Evolutionary conservation across 2,113 vertebrate species (phyloP).

Genomic region (Colius striatus): DNA sequence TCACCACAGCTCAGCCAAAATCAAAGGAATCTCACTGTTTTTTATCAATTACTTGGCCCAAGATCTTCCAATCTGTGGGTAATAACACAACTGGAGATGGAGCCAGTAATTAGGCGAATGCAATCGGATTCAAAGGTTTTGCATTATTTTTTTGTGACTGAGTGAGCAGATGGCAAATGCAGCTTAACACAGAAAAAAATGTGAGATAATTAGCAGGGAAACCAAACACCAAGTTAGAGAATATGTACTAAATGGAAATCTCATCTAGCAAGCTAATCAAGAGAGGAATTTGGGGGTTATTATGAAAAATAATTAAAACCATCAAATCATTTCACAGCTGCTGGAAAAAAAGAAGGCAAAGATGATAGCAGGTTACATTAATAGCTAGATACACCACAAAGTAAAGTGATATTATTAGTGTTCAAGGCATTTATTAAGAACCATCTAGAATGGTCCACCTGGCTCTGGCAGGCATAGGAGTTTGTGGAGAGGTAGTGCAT

Average conservation of each 20-base stretch:
- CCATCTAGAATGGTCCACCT: neutral
- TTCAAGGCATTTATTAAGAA: conserved; percentile 21
- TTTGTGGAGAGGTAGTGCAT: neutral
- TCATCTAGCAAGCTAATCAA: conserved; percentile 68
- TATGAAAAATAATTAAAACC: conserved; percentile 58
- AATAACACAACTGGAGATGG: conserved; percentile 58
- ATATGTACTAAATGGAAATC: conserved; percentile 61
- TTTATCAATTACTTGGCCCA: conserved; percentile 47
- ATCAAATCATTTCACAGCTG: conserved; percentile 50
- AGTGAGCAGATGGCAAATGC: conserved; percentile 68
- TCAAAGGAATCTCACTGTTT: neutral
- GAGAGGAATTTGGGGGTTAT: conserved; percentile 55
- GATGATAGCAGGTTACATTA: conserved; percentile 50
- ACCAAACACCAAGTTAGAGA: conserved; percentile 62
- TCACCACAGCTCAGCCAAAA: conserved; percentile 15
- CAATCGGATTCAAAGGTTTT: conserved; percentile 36
- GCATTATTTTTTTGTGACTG: conserved; percentile 58
- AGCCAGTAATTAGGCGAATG: conserved; percentile 52
- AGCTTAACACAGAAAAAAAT: conserved; percentile 48
- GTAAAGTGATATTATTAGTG: neutral
- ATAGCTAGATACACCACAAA: conserved; percentile 24
- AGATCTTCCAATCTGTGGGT: conserved; percentile 31
- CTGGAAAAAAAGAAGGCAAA: conserved; percentile 29
- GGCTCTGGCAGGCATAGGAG: neutral
- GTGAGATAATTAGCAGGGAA: conserved; percentile 63